These are phyloP conservation scores for Calyptomena viridis DNA, from an alignment of 2,113 vertebrate species.

Conservation along the genomic window DNA sequence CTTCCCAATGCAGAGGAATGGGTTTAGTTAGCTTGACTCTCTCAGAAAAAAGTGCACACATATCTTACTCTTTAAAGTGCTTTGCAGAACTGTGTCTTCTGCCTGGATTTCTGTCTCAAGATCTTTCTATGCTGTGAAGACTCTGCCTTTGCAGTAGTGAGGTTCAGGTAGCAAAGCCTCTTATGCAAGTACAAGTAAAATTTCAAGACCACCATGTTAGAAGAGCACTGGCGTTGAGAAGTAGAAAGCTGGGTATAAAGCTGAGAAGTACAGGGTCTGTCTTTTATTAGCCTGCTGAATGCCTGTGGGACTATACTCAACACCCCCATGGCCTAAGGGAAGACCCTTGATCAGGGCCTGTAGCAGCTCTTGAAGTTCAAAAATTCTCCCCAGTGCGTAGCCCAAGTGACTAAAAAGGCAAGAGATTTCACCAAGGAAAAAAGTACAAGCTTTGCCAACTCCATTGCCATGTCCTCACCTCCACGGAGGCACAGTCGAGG, in stretches of 20 bases:
- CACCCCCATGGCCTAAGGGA: background rate
- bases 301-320: background rate
- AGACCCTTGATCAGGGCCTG: background rate
- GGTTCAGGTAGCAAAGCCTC: background rate
- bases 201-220: background rate
- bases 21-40: constrained; percentile 27
- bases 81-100: constrained; percentile 27
- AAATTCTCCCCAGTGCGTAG: background rate
- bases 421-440: background rate
- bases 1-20: constrained; percentile 20
- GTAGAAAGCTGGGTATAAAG: background rate
- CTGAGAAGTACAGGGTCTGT: background rate
- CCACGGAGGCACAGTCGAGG: background rate
- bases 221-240: rapidly evolving
- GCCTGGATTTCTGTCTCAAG: background rate
- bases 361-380: background rate
- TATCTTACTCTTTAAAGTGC: constrained; percentile 42
- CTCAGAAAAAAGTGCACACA: constrained; percentile 11
- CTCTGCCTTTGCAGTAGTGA: background rate
- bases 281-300: background rate
- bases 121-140: background rate
- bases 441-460: background rate
- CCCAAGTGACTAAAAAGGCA: background rate
- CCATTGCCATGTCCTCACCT: background rate
- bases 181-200: background rate